A percentile compares a stretch with the other conserved stretches of the same genome.
phyloP scores from a whole-genome alignment of 2,797 vertebrate genomes.

The Gymnothorax javanicus region DNA sequence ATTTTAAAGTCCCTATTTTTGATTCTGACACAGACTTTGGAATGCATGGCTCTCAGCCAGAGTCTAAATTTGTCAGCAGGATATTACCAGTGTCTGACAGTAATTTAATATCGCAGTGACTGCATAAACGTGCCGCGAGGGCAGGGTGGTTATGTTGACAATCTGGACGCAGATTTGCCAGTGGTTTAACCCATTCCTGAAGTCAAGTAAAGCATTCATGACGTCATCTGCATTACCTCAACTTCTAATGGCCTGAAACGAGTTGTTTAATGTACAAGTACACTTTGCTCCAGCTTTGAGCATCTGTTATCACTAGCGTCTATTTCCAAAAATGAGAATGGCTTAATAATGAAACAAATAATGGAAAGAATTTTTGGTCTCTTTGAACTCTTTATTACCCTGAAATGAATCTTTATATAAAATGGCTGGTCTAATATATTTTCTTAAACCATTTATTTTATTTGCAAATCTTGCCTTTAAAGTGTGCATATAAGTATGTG shows the following conservation, averaged over 20 bases:
- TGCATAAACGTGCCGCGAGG: conserved; percentile 29
- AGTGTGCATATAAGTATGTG: conserved; percentile 23
- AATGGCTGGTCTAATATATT: conserved; percentile 23
- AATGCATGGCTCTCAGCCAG: conserved; percentile 55
- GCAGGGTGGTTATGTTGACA: conserved; percentile 27
- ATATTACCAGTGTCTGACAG: conserved; percentile 51
- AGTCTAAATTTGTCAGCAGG: conserved; percentile 53
- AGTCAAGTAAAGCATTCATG: conserved; percentile 27
- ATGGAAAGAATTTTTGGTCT: conserved; percentile 4
- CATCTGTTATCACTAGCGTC: neutral
- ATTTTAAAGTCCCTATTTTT: conserved; percentile 60
- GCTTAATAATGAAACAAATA: neutral
- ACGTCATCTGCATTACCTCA: conserved; percentile 30
- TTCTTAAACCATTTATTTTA: neutral
- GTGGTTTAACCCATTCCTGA: conserved; percentile 30
- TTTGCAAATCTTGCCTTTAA: neutral
- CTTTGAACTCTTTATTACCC: conserved; percentile 32
- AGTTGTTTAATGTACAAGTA: conserved; percentile 14
- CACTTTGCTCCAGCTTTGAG: conserved; percentile 6
- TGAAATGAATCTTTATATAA: conserved; percentile 53
- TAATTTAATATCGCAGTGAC: conserved; percentile 40
- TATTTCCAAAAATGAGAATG: neutral
- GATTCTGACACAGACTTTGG: conserved; percentile 60
- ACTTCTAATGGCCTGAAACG: neutral
- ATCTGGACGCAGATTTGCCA: conserved; percentile 25